Evolutionary conservation across 2,888 invertebrate species (phyloP), one percentile per base, ranked within the genome.

Genomic region (Clunio marinus): DNA sequence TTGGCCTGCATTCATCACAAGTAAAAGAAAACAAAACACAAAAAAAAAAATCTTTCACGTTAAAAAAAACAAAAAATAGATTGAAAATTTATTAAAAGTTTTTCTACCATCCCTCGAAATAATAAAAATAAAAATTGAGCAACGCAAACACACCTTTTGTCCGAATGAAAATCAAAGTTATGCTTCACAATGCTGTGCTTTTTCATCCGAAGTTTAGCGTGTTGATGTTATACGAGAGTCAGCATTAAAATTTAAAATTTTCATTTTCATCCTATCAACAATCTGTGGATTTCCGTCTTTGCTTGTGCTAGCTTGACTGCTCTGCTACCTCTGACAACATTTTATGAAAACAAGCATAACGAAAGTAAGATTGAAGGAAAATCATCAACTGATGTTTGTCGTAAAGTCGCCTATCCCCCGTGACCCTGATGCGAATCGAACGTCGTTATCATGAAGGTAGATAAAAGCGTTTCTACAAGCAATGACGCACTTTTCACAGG

Each of bases 391-490:
- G n/a, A n/a, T n/a, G n/a, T n/a, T n/a, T n/a, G n/a, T n/a, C n/a
- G n/a, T n/a, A n/a, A n/a, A n/a, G n/a, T n/a, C n/a, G n/a, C n/a
- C n/a, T n/a, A n/a, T n/a, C n/a, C n/a, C n/a, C n/a, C n/a, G n/a
- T n/a, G n/a, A n/a, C n/a, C 41, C 68, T 27, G 24, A 58, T 57
- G 41, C 37, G 25, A 25, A 65, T 25, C 24, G 37, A 37, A 68
- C 4, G n/a, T n/a, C n/a, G 58, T 17, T 65, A 71, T 68, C 37
- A 72, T 73, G 73, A 73, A 72, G 72, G 73, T 72, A 62, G 79
- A 79, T 72, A 79, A 79, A 72, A 76, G 78, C 17, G 79, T 79
- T 57, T 78, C 77, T 71, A 79, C 80, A 24, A 55, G 27, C 37
- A 77, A 76, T 69, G 79, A 79, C 69, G 55, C 55, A 46, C 35